Evolutionary conservation across 2,113 vertebrate genomes (phyloP).

Genomic region (Aegotheles bennettii): DNA sequence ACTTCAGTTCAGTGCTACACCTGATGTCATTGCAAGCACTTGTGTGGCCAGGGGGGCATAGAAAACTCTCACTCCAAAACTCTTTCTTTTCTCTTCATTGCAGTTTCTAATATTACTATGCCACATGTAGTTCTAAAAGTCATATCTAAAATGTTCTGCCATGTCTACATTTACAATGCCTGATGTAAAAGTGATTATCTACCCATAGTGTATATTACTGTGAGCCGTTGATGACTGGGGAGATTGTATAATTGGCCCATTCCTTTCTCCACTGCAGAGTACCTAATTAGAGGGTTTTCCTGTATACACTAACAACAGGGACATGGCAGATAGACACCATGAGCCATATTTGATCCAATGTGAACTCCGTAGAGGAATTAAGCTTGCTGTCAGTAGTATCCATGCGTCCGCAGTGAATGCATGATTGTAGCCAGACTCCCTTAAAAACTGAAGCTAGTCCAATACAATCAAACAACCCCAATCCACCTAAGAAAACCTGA

Average conservation of each 20-base stretch:
- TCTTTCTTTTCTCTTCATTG: background rate
- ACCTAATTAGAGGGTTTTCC: background rate
- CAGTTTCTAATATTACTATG: background rate
- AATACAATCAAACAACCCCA: background rate
- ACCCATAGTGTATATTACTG: background rate
- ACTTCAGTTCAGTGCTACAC: background rate
- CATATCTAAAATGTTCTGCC: background rate
- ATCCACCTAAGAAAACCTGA: background rate
- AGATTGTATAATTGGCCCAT: background rate
- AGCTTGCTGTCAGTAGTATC: background rate
- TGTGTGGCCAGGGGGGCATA: background rate
- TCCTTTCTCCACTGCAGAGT: background rate
- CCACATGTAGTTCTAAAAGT: background rate
- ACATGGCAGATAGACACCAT: background rate
- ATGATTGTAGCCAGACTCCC: background rate
- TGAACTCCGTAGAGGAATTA: conserved; percentile 3
- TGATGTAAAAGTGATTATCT: background rate
- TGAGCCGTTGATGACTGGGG: background rate
- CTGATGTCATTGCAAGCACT: background rate
- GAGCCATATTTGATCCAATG: background rate
- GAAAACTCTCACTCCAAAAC: background rate
- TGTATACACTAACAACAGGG: background rate
- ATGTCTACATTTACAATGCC: background rate
- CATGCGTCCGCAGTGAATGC: background rate
- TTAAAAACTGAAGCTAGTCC: background rate